Base-by-base conservation (phyloP, 2,888 invertebrate species). In the Brachyptera putata region DNA sequence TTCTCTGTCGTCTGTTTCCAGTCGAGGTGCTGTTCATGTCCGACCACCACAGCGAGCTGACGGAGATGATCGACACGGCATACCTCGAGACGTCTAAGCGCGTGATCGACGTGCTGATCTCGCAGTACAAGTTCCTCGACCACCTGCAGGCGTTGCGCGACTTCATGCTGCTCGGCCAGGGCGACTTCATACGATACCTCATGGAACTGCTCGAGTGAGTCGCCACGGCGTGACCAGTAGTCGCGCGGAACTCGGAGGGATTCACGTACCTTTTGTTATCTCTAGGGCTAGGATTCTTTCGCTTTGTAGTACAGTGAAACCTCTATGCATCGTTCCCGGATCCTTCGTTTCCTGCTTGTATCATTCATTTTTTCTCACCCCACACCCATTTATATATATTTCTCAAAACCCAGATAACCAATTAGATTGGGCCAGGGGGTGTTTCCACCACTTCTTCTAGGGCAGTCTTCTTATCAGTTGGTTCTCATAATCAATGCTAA, bases 181-280 rank as follows among this genome's bases (percentile, higher is more conserved):
- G 97, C 0, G 96, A 98, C 77, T 96, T 97, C 75, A 93, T 95
- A 68, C 85, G 91, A 70, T 90, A 95, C 71, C 83, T 98, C 57
- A 89, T 98, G 85, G 92, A 95, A 69, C 79, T 95, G 62, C 76
- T 97, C 64, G 90, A 90, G 93, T 94, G 76, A 79, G 85, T 80
- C 43, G 39, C 41, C 56, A 61, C 30, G 25, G 14, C 21, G 18
- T 56, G 21, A 14, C 3, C 21, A 13, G 41, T 41, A n/a, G 3
- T 41, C 18, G 41, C 30, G 34, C 7, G 34, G 34, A 5, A 11
- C n/a, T n/a, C n/a, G n/a, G n/a, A n/a, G n/a, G n/a, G n/a, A n/a
- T n/a, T n/a, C n/a, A n/a, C n/a, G n/a, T n/a, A 9, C 34, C 11
- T 30, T n/a, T n/a, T n/a, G n/a, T n/a, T n/a, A n/a, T n/a, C n/a